Evolutionary conservation across 2,113 vertebrate species (phyloP).

Genomic region (Sceloporus tristichus): DNA sequence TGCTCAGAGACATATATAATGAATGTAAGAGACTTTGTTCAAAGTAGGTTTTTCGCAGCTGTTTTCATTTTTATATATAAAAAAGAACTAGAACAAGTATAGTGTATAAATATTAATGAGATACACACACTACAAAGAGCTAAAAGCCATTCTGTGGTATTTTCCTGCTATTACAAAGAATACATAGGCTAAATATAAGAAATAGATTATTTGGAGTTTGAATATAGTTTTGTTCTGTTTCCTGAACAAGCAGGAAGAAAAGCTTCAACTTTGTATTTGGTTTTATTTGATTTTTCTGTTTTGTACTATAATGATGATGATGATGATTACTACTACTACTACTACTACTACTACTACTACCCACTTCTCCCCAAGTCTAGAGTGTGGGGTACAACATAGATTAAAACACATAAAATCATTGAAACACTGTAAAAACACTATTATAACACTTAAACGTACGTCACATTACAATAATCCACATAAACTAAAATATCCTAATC

Average conservation of each 20-base stretch:
- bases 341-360: too few relatives aligned
- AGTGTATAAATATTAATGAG: slow-evolving; percentile 67
- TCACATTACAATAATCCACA: too few relatives aligned
- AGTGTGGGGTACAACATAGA: too few relatives aligned
- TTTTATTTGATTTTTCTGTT: too few relatives aligned
- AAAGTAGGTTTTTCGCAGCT: slow-evolving; percentile 55
- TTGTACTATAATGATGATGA: too few relatives aligned
- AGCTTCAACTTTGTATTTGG: slow-evolving; percentile 28
- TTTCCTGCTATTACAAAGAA: slow-evolving; percentile 50
- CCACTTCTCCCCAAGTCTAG: too few relatives aligned
- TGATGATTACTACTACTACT: too few relatives aligned
- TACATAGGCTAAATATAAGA: slow-evolving; percentile 36
- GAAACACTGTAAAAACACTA: too few relatives aligned
- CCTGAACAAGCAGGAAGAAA: slow-evolving; percentile 35
- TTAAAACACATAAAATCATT: too few relatives aligned
- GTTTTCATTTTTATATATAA: slow-evolving; percentile 48
- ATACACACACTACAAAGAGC: slow-evolving; percentile 34
- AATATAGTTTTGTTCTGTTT: slow-evolving; percentile 25
- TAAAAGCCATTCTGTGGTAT: slow-evolving; percentile 37
- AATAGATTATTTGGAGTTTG: slow-evolving; percentile 22
- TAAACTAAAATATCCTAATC: too few relatives aligned
- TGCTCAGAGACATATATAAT: slow-evolving; percentile 36
- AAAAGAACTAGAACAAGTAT: slow-evolving; percentile 48
- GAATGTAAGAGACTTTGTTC: slow-evolving; percentile 41
- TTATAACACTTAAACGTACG: too few relatives aligned